Percentiles rank a stretch among this genome's conserved stretches.
These are phyloP conservation scores for Artemia sinica DNA, from an alignment of 2,888 invertebrate genomes.

Conservation along the genomic window DNA sequence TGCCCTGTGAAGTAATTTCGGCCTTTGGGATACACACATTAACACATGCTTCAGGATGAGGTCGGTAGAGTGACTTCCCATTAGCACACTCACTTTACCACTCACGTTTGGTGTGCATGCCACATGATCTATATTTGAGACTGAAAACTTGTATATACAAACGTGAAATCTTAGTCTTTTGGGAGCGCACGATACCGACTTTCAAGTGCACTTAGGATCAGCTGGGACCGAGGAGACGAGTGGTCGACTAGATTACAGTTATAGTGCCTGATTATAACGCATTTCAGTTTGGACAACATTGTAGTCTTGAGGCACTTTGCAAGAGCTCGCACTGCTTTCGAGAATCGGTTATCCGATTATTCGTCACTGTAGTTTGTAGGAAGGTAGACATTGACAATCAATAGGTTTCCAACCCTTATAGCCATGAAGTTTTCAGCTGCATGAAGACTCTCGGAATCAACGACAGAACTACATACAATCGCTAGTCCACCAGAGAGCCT, in stretches of 20 bases:
- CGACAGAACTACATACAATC: no score
- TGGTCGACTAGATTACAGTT: conserved; percentile 10
- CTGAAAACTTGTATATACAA: no score
- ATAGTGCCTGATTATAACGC: conserved; percentile 9
- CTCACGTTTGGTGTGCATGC: no score
- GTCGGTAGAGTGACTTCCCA: conserved; percentile 12
- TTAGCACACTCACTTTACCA: background rate
- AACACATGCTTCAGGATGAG: background rate
- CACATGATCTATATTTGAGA: no score
- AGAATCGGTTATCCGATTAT: no score
- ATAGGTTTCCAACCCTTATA: no score
- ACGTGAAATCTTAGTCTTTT: no score
- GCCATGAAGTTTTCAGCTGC: background rate
- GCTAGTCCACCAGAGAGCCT: no score
- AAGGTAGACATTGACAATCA: no score
- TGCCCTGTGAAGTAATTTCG: conserved; percentile 2
- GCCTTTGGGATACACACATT: conserved; percentile 12
- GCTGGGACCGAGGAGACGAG: conserved; percentile 9
- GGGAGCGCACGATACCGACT: background rate
- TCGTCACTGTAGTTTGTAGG: no score
- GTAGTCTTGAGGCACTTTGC: no score
- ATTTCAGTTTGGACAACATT: conserved; percentile 3
- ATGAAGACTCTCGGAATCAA: background rate
- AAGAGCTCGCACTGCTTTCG: no score
- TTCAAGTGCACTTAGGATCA: conserved; percentile 12